Conservation (phyloP, 2,888 invertebrate species). For the Cataglyphis cursor region DNA sequence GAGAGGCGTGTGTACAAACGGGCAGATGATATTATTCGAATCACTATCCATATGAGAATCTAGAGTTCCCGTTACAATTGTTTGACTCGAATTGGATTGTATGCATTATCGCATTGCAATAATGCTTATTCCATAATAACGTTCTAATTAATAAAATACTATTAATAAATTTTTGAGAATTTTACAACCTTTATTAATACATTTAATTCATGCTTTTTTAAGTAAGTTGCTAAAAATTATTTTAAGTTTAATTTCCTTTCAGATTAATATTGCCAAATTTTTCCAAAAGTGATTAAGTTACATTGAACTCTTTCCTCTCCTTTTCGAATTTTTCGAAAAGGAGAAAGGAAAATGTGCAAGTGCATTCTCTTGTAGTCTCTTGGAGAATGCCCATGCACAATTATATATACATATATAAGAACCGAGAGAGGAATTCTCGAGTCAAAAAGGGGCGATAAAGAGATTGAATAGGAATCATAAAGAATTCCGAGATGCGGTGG, state of each 20-base stretch:
- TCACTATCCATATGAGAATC: not conserved
- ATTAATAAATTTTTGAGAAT: not conserved
- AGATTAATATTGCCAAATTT: not conserved
- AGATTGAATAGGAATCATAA: constrained; percentile 75
- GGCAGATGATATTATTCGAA: constrained; percentile 11
- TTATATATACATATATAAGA: not conserved
- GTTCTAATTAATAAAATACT: not conserved
- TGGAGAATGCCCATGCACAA: not conserved
- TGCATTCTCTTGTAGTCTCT: constrained; percentile 5
- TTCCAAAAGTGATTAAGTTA: not conserved
- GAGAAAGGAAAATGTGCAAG: not conserved
- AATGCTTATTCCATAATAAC: not conserved
- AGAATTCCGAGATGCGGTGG: constrained; percentile 71
- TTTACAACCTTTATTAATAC: not conserved
- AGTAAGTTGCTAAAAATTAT: not conserved
- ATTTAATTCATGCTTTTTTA: not conserved
- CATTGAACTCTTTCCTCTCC: not conserved
- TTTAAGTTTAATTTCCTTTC: not conserved
- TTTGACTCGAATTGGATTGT: not conserved
- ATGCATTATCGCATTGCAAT: not conserved
- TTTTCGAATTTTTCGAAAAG: not conserved
- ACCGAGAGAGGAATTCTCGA: constrained; percentile 63
- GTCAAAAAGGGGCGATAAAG: constrained; percentile 67
- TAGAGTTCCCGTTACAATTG: not conserved
- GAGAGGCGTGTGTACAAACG: not conserved